Evolutionary conservation across 2,888 invertebrate species (phyloP).

Genomic region (Cistogaster globosa): DNA sequence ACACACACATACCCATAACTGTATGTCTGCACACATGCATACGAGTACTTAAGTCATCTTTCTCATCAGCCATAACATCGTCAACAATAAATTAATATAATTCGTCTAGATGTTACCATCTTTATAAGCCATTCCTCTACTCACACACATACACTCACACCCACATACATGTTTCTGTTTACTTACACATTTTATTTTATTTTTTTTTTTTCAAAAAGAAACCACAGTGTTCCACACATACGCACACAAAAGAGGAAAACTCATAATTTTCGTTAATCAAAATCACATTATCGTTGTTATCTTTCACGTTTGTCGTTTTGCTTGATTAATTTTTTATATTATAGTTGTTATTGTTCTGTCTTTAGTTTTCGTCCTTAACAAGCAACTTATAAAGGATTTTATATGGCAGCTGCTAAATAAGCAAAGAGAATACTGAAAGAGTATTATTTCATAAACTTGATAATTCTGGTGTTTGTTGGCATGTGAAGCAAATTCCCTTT

Average conservation of each 20-base stretch:
- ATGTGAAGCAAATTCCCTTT: not conserved
- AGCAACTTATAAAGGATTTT: not conserved
- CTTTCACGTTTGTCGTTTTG: conserved; percentile 10
- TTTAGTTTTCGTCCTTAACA: not conserved
- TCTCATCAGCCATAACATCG: conserved; percentile 29
- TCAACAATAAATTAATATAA: conserved; percentile 70
- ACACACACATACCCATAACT: not conserved
- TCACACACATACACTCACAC: not conserved
- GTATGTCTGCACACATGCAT: not conserved
- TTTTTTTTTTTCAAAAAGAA: not conserved
- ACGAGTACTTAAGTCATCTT: not conserved
- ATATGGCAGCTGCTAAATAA: not conserved
- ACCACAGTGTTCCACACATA: not conserved
- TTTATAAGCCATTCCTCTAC: conserved; percentile 17
- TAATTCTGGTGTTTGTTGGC: not conserved
- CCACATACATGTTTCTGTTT: no score
- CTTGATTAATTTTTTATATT: not conserved
- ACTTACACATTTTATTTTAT: not conserved
- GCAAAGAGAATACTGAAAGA: not conserved
- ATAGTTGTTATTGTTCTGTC: not conserved
- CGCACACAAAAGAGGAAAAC: conserved; percentile 28
- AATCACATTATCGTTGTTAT: conserved; percentile 41
- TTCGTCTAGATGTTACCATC: conserved; percentile 63
- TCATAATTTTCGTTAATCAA: conserved; percentile 65
- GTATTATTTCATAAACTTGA: not conserved